Percentiles rank a stretch among this genome's conserved stretches.
Evolutionary conservation across 92 coral and sea anemone species (phyloP).

Genomic region (Porites cylindrica): DNA sequence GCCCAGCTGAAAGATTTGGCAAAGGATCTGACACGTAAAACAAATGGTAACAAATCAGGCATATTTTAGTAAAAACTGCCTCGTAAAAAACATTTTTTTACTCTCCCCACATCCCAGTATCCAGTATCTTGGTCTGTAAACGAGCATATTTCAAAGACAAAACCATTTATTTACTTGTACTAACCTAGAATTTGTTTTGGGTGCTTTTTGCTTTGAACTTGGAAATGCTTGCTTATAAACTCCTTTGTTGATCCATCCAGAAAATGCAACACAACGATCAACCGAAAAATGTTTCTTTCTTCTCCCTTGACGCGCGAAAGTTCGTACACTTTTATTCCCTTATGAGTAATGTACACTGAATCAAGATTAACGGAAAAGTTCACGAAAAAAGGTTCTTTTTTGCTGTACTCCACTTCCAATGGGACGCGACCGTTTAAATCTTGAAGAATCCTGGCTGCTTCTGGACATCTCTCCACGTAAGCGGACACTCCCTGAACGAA

Average conservation of each 20-base stretch:
- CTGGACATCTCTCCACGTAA: constrained; percentile 92
- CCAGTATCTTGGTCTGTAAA: not conserved
- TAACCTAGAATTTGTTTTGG: constrained; percentile 39
- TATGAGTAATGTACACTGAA: constrained; percentile 77
- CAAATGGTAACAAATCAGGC: too few species aligned
- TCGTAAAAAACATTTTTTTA: too few species aligned
- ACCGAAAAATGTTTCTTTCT: constrained; percentile 91
- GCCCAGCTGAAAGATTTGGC: too few species aligned
- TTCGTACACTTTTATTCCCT: constrained; percentile 92
- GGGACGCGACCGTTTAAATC: constrained; percentile 93
- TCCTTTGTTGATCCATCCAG: constrained; percentile 77
- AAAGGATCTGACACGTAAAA: too few species aligned
- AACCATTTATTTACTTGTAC: not conserved
- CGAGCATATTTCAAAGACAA: not conserved
- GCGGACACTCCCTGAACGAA: constrained; percentile 72
- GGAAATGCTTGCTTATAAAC: constrained; percentile 81
- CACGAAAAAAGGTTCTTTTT: constrained; percentile 51
- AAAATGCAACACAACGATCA: constrained; percentile 79
- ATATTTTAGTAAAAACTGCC: too few species aligned
- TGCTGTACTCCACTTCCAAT: constrained; percentile 74
- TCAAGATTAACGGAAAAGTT: constrained; percentile 89
- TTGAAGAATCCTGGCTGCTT: constrained; percentile 93
- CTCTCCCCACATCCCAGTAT: too few species aligned
- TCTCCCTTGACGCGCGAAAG: constrained; percentile 98
- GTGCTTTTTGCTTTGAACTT: constrained; percentile 89